These are phyloP conservation scores for Notolabrus celidotus DNA, from an alignment of 2,797 vertebrate genomes.

Conservation along the genomic window DNA sequence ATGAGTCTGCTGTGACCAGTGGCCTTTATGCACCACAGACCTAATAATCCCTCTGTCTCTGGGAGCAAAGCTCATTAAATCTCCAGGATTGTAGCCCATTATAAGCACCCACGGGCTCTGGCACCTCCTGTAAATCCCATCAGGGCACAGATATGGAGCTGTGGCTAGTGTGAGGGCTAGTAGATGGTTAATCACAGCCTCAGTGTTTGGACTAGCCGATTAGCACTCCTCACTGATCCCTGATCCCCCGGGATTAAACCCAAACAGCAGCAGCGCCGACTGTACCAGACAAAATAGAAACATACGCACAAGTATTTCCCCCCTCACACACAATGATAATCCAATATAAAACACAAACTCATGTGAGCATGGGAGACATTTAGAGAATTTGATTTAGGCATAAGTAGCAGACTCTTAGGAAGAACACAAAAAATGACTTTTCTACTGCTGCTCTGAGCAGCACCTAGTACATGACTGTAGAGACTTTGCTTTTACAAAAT, in stretches of 20 bases:
- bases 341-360: slow-evolving; percentile 2
- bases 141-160: slow-evolving; percentile 68
- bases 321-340: not conserved
- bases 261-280: slow-evolving; percentile 34
- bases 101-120: slow-evolving; percentile 70
- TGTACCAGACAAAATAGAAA: slow-evolving; percentile 17
- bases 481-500: no score
- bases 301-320: not conserved
- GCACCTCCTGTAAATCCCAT: slow-evolving; percentile 80
- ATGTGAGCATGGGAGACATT: not conserved
- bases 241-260: slow-evolving; percentile 56
- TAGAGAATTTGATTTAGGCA: not conserved
- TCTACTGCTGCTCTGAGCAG: no score
- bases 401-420: not conserved
- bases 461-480: no score
- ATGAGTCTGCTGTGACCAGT: slow-evolving; percentile 65
- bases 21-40: slow-evolving; percentile 70
- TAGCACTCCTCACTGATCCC: slow-evolving; percentile 61
- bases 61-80: slow-evolving; percentile 83
- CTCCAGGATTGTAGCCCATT: slow-evolving; percentile 76
- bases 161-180: slow-evolving; percentile 39
- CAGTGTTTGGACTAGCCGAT: slow-evolving; percentile 66
- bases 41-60: slow-evolving; percentile 77
- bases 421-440: not conserved
- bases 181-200: slow-evolving; percentile 42